Evolutionary conservation across 2,113 vertebrate genomes (phyloP).

Genomic region (Cochlearius cochlearius): DNA sequence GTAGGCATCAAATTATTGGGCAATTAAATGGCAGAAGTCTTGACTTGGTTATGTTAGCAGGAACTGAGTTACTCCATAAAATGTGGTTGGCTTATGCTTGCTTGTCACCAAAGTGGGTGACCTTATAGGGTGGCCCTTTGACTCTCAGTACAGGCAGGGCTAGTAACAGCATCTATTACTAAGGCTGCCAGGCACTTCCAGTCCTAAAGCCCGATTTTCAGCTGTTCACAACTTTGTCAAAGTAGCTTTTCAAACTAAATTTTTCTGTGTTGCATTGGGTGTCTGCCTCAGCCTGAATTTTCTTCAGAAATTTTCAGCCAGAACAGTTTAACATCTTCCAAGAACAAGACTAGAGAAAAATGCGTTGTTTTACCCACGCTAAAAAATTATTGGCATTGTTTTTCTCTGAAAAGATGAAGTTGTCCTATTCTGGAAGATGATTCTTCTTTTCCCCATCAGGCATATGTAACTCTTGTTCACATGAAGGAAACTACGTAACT

Average conservation of each 20-base stretch:
- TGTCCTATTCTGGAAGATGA: background rate
- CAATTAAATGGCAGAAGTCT: background rate
- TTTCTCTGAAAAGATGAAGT: background rate
- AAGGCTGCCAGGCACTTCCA: background rate
- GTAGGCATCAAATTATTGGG: background rate
- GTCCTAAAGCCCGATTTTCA: background rate
- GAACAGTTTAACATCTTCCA: background rate
- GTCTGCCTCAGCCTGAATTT: background rate
- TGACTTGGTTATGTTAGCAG: background rate
- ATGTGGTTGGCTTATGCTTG: background rate
- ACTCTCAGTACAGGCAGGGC: background rate
- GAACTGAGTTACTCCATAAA: background rate
- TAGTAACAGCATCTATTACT: background rate
- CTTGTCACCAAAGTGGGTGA: background rate
- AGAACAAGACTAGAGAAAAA: background rate
- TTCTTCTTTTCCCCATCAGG: rapidly evolving
- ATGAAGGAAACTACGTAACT: background rate
- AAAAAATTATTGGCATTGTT: background rate
- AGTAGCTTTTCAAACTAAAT: background rate
- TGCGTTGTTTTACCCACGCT: background rate
- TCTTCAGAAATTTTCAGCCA: slow-evolving; percentile 2
- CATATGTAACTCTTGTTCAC: background rate
- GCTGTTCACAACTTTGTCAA: background rate
- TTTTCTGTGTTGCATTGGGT: slow-evolving; percentile 15
- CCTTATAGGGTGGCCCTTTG: background rate